Evolutionary conservation across 2,797 vertebrate genomes (phyloP).

Genomic region (Ctenosaura bakeri): DNA sequence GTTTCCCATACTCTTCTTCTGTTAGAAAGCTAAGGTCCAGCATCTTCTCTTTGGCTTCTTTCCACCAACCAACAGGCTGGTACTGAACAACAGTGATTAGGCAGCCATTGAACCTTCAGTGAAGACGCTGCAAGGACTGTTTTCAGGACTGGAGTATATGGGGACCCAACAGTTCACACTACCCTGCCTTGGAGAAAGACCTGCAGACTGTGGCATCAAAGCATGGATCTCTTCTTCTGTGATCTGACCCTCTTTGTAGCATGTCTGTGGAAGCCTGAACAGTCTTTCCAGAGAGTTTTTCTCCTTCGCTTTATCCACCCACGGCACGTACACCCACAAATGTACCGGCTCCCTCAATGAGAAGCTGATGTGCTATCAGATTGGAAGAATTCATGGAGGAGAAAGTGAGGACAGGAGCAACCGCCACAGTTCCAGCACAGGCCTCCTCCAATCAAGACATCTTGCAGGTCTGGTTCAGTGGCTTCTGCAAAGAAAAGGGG

Average conservation of each 20-base stretch:
- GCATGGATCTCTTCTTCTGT: neutral
- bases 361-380: no score
- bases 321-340: neutral
- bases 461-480: constrained; percentile 44
- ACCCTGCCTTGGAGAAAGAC: constrained; percentile 32
- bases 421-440: neutral
- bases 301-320: constrained; percentile 52
- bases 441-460: neutral
- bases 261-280: constrained; percentile 37
- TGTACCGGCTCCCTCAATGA: constrained; percentile 21
- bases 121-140: neutral
- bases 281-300: constrained; percentile 35
- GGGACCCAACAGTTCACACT: constrained; percentile 11
- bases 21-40: constrained; percentile 81
- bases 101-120: constrained; percentile 44
- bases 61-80: constrained; percentile 18
- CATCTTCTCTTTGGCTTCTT: constrained; percentile 62
- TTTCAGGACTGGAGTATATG: fast-evolving
- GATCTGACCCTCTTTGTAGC: constrained; percentile 9
- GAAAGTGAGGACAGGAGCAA: no score
- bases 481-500: constrained; percentile 59
- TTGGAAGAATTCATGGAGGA: no score
- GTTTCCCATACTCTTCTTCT: constrained; percentile 77
- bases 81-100: neutral
- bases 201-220: constrained; percentile 22